phyloP scores from a whole-genome alignment of 2,797 vertebrate species.

The Distichodus sexfasciatus region DNA sequence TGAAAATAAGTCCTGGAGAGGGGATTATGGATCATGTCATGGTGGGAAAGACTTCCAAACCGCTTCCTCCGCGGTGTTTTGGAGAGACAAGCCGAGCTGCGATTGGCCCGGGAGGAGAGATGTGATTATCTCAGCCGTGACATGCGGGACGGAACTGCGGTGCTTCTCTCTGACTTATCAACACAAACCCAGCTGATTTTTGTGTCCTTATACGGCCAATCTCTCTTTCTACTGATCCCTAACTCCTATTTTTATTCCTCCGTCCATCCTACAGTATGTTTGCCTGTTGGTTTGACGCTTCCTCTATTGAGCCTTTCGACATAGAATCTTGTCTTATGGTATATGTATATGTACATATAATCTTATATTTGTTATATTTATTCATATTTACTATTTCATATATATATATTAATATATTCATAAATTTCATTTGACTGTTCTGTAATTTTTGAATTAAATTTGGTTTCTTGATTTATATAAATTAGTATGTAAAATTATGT shows the following conservation, averaged over 20 bases:
- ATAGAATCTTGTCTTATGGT: too few relatives aligned
- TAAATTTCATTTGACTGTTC: too few relatives aligned
- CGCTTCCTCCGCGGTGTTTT: constrained; percentile 34
- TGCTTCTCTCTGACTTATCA: constrained; percentile 38
- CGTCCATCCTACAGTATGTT: too few relatives aligned
- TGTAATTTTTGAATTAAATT: neutral
- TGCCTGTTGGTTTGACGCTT: too few relatives aligned
- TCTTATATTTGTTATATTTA: too few relatives aligned
- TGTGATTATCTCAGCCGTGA: constrained; percentile 23
- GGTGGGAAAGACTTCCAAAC: constrained; percentile 29
- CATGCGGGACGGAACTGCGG: constrained; percentile 50
- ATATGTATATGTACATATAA: too few relatives aligned
- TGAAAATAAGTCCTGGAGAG: constrained; percentile 18
- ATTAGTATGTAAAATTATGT: too few relatives aligned
- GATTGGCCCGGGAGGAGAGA: neutral
- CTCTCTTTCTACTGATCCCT: too few relatives aligned
- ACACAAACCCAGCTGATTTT: constrained; percentile 21
- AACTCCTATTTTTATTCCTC: too few relatives aligned
- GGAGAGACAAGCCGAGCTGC: neutral
- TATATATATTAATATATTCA: too few relatives aligned
- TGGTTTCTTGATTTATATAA: neutral
- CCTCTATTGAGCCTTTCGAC: too few relatives aligned
- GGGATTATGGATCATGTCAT: constrained; percentile 38
- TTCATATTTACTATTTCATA: too few relatives aligned
- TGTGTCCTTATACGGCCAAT: constrained; percentile 17